These are phyloP conservation scores for Acrocephalus scirpaceus DNA, from an alignment of 2,797 vertebrate genomes.

Conservation along the genomic window DNA sequence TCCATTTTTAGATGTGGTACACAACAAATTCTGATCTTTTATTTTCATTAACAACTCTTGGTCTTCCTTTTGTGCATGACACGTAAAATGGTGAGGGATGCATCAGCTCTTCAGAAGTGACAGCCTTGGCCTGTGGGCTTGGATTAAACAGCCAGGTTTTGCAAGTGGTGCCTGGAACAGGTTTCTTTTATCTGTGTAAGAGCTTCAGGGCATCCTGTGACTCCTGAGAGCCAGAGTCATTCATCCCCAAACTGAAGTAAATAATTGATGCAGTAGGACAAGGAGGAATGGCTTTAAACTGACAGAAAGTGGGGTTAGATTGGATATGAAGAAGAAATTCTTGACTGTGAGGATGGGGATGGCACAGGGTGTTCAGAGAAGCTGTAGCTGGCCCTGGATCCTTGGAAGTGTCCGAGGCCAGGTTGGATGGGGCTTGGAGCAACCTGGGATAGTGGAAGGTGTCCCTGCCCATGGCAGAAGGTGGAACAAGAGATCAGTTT, in stretches of 20 bases:
- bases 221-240: not conserved
- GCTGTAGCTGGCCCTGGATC: not conserved
- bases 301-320: not conserved
- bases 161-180: not conserved
- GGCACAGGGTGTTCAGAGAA: not conserved
- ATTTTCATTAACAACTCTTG: not conserved
- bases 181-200: not conserved
- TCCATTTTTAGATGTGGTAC: not conserved
- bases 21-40: not conserved
- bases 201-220: not conserved
- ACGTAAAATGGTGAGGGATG: not conserved
- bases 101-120: not conserved
- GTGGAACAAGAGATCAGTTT: not conserved
- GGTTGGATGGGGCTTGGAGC: accelerated
- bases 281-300: not conserved
- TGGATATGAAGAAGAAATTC: not conserved
- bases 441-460: accelerated
- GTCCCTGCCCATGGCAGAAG: accelerated
- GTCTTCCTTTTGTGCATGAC: not conserved
- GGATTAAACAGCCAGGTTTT: not conserved
- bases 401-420: not conserved
- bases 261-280: not conserved
- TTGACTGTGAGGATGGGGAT: accelerated
- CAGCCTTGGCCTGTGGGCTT: not conserved
- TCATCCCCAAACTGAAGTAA: not conserved